Percentiles rank a stretch among this genome's conserved stretches.
Conservation (phyloP, 2,888 invertebrate species). For the Ptychoptera albimana region DNA sequence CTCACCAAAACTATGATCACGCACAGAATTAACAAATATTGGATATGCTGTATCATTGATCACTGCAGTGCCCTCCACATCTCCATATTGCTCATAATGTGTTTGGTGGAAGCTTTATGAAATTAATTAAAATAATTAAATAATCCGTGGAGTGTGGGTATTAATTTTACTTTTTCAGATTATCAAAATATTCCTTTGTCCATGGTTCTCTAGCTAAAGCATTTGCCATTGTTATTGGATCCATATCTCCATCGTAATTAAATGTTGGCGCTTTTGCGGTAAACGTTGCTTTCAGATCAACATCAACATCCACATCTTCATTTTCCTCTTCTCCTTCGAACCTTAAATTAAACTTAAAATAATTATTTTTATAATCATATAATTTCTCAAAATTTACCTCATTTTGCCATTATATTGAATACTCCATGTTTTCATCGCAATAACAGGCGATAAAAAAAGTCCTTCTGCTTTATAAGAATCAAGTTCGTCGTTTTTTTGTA, state of each 20-base stretch:
- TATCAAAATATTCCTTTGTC: conserved; percentile 46
- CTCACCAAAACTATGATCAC: conserved; percentile 53
- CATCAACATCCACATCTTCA: conserved; percentile 35
- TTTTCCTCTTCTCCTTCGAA: conserved; percentile 20
- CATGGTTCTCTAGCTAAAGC: conserved; percentile 52
- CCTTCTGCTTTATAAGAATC: conserved; percentile 43
- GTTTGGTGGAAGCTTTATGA: conserved; percentile 47
- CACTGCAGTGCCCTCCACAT: conserved; percentile 35
- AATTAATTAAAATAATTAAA: conserved; percentile 1
- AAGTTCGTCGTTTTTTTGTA: conserved; percentile 32
- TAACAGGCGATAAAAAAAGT: conserved; percentile 38
- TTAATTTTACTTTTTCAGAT: conserved; percentile 38
- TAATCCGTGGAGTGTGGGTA: too few species aligned
- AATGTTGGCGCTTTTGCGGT: conserved; percentile 42
- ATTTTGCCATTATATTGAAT: conserved; percentile 46
- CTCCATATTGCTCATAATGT: conserved; percentile 62
- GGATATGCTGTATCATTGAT: conserved; percentile 35
- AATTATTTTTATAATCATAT: neutral
- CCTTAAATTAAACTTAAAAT: conserved; percentile 14
- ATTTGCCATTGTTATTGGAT: conserved; percentile 40
- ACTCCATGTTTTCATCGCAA: conserved; percentile 55
- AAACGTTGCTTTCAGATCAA: conserved; percentile 42
- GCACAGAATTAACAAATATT: conserved; percentile 41
- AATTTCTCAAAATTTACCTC: conserved; percentile 31
- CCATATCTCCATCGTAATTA: conserved; percentile 51